phyloP scores from a whole-genome alignment of 2,113 vertebrate species.

The Motacilla alba region DNA sequence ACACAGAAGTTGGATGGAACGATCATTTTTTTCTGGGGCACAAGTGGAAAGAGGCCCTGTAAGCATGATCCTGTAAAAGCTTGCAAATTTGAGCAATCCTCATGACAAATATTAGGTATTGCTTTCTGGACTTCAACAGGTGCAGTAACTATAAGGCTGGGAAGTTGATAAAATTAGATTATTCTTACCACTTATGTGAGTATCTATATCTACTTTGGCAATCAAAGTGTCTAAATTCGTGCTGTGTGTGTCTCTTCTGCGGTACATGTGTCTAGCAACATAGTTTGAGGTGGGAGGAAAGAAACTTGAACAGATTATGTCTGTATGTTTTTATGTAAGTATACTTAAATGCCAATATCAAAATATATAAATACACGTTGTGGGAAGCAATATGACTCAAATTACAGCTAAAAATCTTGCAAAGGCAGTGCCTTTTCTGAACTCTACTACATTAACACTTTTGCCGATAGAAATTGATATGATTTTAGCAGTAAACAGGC shows the following conservation, averaged over 20 bases:
- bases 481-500: neutral
- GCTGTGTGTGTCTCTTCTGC: neutral
- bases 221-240: neutral
- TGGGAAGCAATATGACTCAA: neutral
- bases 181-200: neutral
- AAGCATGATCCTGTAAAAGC: neutral
- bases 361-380: neutral
- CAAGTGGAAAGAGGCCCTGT: neutral
- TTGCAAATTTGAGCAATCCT: neutral
- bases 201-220: neutral
- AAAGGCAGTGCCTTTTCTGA: neutral
- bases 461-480: neutral
- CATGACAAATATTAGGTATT: neutral
- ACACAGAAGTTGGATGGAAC: neutral
- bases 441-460: neutral
- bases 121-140: neutral
- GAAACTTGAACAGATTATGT: neutral
- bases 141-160: neutral
- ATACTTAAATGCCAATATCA: neutral
- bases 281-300: neutral
- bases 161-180: neutral
- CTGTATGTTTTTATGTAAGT: neutral
- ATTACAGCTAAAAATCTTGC: neutral
- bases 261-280: neutral
- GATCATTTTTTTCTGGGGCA: neutral